Conservation (phyloP, 2,113 vertebrate species). For the Epinephelus moara region DNA sequence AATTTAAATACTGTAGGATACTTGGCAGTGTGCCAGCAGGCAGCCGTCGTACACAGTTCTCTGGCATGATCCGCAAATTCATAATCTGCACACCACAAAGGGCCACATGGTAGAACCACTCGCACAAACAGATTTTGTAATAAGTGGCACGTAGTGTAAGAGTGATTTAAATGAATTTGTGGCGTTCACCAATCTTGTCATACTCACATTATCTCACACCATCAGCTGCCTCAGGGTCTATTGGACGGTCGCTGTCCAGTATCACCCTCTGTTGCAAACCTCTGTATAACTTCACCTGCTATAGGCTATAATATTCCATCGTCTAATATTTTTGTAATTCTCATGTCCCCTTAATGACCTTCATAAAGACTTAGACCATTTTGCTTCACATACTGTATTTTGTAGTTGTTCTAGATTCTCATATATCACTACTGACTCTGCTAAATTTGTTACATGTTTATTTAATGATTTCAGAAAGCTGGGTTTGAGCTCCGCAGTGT, state of each 20-base stretch:
- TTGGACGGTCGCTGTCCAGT: too few species aligned
- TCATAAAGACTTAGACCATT: too few species aligned
- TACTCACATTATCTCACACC: background rate
- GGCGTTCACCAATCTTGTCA: background rate
- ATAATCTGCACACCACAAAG: slow-evolving; percentile 1
- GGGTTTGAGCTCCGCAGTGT: background rate
- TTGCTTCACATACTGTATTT: background rate
- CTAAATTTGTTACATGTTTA: too few species aligned
- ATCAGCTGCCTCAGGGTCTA: too few species aligned
- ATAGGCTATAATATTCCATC: too few species aligned
- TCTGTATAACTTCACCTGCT: too few species aligned
- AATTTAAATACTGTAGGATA: slow-evolving; percentile 1
- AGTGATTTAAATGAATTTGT: background rate
- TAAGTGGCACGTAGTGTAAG: background rate
- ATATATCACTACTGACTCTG: background rate
- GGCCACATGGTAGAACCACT: background rate
- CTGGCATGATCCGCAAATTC: background rate
- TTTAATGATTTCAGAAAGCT: background rate
- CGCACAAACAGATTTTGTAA: background rate
- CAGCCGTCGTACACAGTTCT: background rate
- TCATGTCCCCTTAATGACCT: too few species aligned
- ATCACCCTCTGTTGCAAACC: too few species aligned
- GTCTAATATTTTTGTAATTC: too few species aligned
- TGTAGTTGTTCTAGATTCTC: background rate
- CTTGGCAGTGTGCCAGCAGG: background rate